These are phyloP conservation scores for Slavum lentiscoides DNA, from an alignment of 2,888 invertebrate species.

Conservation along the genomic window DNA sequence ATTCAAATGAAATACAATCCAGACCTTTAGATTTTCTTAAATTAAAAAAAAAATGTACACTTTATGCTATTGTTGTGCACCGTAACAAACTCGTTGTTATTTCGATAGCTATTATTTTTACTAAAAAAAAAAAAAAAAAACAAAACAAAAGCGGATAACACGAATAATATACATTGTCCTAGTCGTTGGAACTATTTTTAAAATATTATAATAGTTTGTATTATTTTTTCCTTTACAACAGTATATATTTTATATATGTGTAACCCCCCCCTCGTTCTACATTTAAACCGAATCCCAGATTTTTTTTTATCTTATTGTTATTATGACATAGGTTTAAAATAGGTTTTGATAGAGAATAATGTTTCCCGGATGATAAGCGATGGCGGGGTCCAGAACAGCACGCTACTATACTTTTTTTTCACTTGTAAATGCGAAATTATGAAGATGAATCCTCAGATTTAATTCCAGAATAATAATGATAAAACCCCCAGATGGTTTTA, in stretches of 20 bases:
- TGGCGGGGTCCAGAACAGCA: not conserved
- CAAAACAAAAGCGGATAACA: too few relatives aligned
- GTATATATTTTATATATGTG: not conserved
- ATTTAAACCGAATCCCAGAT: constrained; percentile 30
- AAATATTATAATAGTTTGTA: constrained; percentile 1
- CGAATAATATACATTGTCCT: too few relatives aligned
- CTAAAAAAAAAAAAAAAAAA: too few relatives aligned
- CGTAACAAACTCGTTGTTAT: too few relatives aligned
- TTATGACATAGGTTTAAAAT: constrained; percentile 31
- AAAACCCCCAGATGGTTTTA: too few relatives aligned
- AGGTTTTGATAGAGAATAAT: constrained; percentile 42
- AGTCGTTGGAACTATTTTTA: too few relatives aligned
- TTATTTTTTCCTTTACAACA: not conserved
- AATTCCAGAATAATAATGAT: not conserved
- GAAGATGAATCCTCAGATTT: constrained; percentile 23
- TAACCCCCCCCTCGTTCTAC: not conserved
- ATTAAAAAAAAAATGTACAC: too few relatives aligned
- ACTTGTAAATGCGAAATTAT: constrained; percentile 30
- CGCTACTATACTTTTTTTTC: constrained; percentile 2
- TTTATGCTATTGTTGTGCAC: too few relatives aligned
- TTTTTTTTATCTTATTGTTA: constrained; percentile 13
- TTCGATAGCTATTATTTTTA: too few relatives aligned
- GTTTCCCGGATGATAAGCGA: constrained; percentile 1
- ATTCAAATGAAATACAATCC: too few relatives aligned
- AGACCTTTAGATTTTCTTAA: too few relatives aligned